Percentiles rank a stretch among this genome's conserved stretches.
These are phyloP conservation scores for Heliconius charithonia DNA, from an alignment of 2,888 invertebrate genomes.

Conservation along the genomic window DNA sequence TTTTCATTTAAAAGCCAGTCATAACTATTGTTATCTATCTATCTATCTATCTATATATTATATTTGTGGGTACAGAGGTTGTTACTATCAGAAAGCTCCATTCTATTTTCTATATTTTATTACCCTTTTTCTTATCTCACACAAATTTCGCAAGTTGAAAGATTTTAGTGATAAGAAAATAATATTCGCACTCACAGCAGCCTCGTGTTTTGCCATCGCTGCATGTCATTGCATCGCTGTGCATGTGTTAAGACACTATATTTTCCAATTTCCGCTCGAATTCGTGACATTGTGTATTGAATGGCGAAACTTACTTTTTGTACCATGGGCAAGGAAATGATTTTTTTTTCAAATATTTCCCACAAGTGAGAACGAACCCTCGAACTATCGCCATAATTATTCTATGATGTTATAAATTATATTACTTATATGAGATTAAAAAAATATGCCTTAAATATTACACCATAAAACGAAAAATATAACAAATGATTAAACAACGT, in stretches of 20 bases:
- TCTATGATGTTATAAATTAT: neutral
- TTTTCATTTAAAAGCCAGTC: slow-evolving; percentile 38
- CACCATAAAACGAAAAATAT: neutral
- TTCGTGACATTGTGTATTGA: too few relatives aligned
- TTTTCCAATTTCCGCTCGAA: too few relatives aligned
- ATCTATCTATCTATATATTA: neutral
- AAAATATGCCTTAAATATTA: neutral
- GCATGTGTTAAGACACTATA: too few relatives aligned
- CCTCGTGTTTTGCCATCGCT: neutral
- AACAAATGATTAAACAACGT: slow-evolving; percentile 17
- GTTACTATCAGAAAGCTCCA: neutral
- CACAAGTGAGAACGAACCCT: too few relatives aligned
- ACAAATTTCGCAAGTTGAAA: neutral
- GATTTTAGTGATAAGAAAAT: neutral
- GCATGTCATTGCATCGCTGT: too few relatives aligned
- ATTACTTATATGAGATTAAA: neutral
- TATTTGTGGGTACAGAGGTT: too few relatives aligned
- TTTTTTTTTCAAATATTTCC: too few relatives aligned
- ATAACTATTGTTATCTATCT: slow-evolving; percentile 20
- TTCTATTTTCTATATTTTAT: neutral
- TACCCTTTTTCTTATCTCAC: neutral
- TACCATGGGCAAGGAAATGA: too few relatives aligned
- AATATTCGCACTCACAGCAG: neutral
- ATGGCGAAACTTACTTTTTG: too few relatives aligned
- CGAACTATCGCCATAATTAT: too few relatives aligned